Base-by-base conservation (phyloP, 2,797 vertebrate species). In the Leptatherina wallacei region DNA sequence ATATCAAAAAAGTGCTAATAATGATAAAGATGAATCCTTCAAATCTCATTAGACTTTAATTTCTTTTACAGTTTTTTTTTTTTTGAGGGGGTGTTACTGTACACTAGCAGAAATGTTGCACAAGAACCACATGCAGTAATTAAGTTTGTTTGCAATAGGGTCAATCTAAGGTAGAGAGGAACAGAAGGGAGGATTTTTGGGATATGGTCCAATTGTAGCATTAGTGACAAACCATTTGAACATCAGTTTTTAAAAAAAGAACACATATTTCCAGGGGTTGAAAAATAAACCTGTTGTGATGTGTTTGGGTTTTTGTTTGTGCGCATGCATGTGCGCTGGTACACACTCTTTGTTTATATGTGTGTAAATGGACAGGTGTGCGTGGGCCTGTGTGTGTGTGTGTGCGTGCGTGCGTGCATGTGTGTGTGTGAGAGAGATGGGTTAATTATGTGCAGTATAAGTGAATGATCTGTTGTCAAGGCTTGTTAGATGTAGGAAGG, bases 381-480 rank as follows among this genome's bases (percentile, higher is more conserved):
- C 38, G 36, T 38, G n/a, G n/a, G 52, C 20, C 57, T 42, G 38
- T 58, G 72, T 61, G 63, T 69, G 75, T 65, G 64, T 33, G 82
- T 61, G 73, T 75, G 90, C 93, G 86, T 91, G 91, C 57, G 55
- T 30, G 52, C n/a, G 60, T 42, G 38, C 55, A 70, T 61, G 63
- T 69, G 75, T 66, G 65, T 33, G 82, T 61, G 73, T 75, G 90
- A 93, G 86, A 90, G 91, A 93, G 92, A 93, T 89, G 89, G 89
- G 91, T 93, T 95, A 93, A 95, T 95, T 94, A 94, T 91, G 88
- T 88, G 87, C 85, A 91, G 89, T 91, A 90, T 90, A 94, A 91
- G 88, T 92, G 89, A 95, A 90, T 92, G 90, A 93, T 94, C 89
- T 92, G 90, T 93, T 93, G 90, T 94, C 92, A 94, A 91, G 90